These are phyloP conservation scores for Eupithecia tripunctaria DNA, from an alignment of 2,888 invertebrate genomes.

Conservation along the genomic window DNA sequence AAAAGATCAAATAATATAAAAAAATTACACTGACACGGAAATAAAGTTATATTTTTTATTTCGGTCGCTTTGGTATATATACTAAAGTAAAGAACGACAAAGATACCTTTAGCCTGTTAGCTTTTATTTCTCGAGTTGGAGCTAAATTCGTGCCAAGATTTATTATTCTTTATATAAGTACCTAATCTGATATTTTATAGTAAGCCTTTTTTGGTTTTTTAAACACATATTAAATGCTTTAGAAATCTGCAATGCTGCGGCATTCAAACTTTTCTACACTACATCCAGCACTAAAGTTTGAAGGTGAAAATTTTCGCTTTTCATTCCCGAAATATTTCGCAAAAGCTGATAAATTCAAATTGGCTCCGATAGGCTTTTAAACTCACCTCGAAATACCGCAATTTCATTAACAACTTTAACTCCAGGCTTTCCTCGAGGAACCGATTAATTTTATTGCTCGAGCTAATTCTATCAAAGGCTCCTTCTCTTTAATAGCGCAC, in stretches of 20 bases:
- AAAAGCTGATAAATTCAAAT: constrained; percentile 16
- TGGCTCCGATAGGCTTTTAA: constrained; percentile 15
- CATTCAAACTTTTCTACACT: constrained; percentile 10
- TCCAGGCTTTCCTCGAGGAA: constrained; percentile 52
- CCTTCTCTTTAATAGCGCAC: constrained; percentile 75
- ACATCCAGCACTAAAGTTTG: constrained; percentile 16
- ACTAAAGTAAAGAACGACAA: too few relatives aligned
- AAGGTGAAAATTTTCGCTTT: constrained; percentile 23
- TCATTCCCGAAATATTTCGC: constrained; percentile 17
- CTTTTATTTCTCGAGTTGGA: too few relatives aligned
- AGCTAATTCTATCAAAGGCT: constrained; percentile 82
- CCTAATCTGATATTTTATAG: too few relatives aligned
- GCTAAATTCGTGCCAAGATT: too few relatives aligned
- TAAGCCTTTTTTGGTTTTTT: too few relatives aligned
- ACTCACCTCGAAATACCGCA: constrained; percentile 40
- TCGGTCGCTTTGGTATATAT: too few relatives aligned
- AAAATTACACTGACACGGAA: too few relatives aligned
- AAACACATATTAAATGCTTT: background rate
- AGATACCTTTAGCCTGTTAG: too few relatives aligned
- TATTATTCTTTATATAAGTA: too few relatives aligned
- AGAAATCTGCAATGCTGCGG: constrained; percentile 8
- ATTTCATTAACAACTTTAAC: constrained; percentile 43
- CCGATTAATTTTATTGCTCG: constrained; percentile 79
- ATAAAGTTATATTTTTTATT: too few relatives aligned
- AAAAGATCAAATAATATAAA: too few relatives aligned